Evolutionary conservation across 1,140 invertebrate species (phyloP).

Genomic region (Gerris buenoi): DNA sequence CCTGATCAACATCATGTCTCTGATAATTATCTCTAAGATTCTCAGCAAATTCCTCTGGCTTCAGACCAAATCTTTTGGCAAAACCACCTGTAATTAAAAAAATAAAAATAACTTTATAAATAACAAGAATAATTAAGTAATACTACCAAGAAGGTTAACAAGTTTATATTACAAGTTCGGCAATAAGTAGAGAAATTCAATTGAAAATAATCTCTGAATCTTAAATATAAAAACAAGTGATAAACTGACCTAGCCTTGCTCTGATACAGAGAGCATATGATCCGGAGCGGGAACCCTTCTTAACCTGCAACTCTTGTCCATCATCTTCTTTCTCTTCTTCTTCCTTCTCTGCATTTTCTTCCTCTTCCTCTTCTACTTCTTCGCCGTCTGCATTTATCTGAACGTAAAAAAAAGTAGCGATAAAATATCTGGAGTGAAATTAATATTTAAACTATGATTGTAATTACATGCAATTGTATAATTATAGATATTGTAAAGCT

Average conservation of each 20-base stretch:
- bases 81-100: constrained; percentile 51
- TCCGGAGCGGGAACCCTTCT: constrained; percentile 72
- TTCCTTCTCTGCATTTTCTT: constrained; percentile 37
- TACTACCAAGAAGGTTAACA: too few relatives aligned
- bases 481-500: too few relatives aligned
- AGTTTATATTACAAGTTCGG: background rate
- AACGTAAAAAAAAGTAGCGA: too few relatives aligned
- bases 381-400: constrained; percentile 16
- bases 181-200: constrained; percentile 3
- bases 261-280: constrained; percentile 73
- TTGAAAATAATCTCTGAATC: background rate
- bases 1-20: constrained; percentile 91
- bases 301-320: constrained; percentile 44
- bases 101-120: too few relatives aligned
- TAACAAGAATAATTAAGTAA: too few relatives aligned
- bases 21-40: constrained; percentile 94
- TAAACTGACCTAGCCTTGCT: constrained; percentile 57
- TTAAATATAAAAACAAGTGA: background rate
- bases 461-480: too few relatives aligned
- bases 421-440: too few relatives aligned
- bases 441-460: too few relatives aligned
- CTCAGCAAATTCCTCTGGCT: constrained; percentile 89
- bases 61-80: constrained; percentile 86
- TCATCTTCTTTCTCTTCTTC: constrained; percentile 31
- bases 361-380: constrained; percentile 39